Base-by-base conservation (phyloP, 2,797 vertebrate species). In the Ctenopoma kingsleyae region DNA sequence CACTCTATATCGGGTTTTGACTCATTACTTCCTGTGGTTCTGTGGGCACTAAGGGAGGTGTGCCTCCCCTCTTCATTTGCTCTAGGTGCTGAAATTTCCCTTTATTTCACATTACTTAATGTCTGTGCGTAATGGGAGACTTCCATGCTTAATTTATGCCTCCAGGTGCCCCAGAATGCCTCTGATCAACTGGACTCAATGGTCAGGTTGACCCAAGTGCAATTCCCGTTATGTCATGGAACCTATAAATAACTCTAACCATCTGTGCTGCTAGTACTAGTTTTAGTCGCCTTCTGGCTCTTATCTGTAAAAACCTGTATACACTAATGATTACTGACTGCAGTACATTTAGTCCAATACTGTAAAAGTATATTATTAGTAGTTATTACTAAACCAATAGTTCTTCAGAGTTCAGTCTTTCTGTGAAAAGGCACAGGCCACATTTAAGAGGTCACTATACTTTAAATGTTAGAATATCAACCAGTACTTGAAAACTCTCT, bases 11-110 rank as follows among this genome's bases (percentile, higher is more conserved):
- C 38, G 3, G 3, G 20, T 8, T 27, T 19, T 57, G 53, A 58
- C 36, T 62, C 50, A 55, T 60, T 47, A 50, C 25, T 62, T 54
- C 51, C 57, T 67, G 58, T 25, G 51, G 44, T 48, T 35, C 43
- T 35, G 50, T 35, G 6, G 11, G 71, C 43, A 19, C 20, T 17
- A 6, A 8, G n/a, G 12, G 6, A 38, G 30, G 52, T 9, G 38
- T 16, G 9, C 30, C 32, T 2, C 16, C 30, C 5, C 8, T 12
- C 9, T 19, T 16, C 36, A 22, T 65, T 49, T 35, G 1, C 35
- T 32, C 15, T 9, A 6, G 25, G 22, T 48, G 40, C 6, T 6
- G 20, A 36, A 6, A 10, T 9, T 19, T 53, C 20, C 36, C 8
- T 47, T 51, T 27, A 30, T 17, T 6, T 20, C 48, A 44, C 15